A percentile compares a stretch with the other conserved stretches of the same genome.
Evolutionary conservation across 2,797 vertebrate genomes (phyloP).

Genomic region (Xenentodon cancila): DNA sequence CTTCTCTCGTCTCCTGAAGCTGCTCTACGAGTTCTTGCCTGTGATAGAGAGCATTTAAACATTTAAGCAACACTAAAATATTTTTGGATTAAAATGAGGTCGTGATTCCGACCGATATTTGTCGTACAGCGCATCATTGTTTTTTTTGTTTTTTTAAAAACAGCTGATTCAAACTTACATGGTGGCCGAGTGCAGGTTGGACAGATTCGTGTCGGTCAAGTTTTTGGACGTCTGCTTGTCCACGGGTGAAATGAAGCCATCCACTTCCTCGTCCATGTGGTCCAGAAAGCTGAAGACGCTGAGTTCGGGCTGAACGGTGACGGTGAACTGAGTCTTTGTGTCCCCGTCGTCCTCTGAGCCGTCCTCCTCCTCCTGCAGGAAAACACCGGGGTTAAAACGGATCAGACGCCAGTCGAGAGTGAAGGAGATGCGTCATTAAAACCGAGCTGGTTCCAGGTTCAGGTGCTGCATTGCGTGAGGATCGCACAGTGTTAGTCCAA

Average conservation of each 20-base stretch:
- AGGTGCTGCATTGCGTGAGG: slow-evolving; percentile 23
- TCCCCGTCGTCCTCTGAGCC: slow-evolving; percentile 90
- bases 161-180: slow-evolving; percentile 87
- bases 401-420: not conserved
- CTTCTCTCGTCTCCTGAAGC: slow-evolving; percentile 94
- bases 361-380: slow-evolving; percentile 90
- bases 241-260: slow-evolving; percentile 94
- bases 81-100: too few relatives aligned
- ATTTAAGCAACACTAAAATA: too few relatives aligned
- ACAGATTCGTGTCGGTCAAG: slow-evolving; percentile 90
- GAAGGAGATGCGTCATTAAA: not conserved
- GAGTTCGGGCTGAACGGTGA: slow-evolving; percentile 85
- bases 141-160: too few relatives aligned
- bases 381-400: not conserved
- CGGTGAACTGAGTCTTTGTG: slow-evolving; percentile 81
- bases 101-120: too few relatives aligned
- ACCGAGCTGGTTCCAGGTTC: slow-evolving; percentile 15
- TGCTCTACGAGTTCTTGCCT: slow-evolving; percentile 95
- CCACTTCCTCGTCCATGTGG: slow-evolving; percentile 90
- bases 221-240: slow-evolving; percentile 90
- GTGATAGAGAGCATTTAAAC: slow-evolving; percentile 8
- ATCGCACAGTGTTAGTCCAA: slow-evolving; percentile 64
- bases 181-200: slow-evolving; percentile 95
- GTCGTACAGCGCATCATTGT: too few relatives aligned
- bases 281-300: slow-evolving; percentile 88